phyloP scores from a whole-genome alignment of 2,113 vertebrate genomes.

The Origma solitaria region DNA sequence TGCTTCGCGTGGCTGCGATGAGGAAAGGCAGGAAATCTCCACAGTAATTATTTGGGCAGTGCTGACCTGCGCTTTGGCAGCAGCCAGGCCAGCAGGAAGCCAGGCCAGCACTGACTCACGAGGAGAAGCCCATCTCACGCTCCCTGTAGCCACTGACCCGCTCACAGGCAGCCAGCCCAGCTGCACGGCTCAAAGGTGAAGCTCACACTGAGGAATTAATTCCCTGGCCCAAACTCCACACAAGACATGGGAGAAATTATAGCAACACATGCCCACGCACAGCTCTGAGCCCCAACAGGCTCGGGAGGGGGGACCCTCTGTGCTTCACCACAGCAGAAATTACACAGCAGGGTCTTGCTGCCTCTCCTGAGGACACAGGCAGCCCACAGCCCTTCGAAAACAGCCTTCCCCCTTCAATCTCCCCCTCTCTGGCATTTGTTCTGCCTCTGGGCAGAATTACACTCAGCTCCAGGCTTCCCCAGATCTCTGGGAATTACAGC shows the following conservation, averaged over 20 bases:
- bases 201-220: neutral
- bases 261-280: rapidly evolving
- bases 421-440: rapidly evolving
- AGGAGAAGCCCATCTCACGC: rapidly evolving
- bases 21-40: neutral
- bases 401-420: too few relatives aligned
- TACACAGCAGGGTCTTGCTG: rapidly evolving
- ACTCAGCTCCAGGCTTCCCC: neutral
- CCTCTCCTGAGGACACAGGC: neutral
- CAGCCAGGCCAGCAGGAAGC: neutral
- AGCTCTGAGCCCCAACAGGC: neutral
- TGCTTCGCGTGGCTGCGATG: rapidly evolving
- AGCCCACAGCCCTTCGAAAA: rapidly evolving
- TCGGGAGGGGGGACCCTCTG: neutral
- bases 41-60: neutral
- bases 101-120: rapidly evolving
- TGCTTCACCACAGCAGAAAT: rapidly evolving
- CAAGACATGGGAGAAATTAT: rapidly evolving
- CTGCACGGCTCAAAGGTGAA: neutral
- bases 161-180: neutral
- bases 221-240: neutral
- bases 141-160: neutral
- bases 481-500: rapidly evolving
- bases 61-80: neutral
- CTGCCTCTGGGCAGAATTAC: neutral